phyloP scores from a whole-genome alignment of 2,797 vertebrate species.

The Pitangus sulphuratus region DNA sequence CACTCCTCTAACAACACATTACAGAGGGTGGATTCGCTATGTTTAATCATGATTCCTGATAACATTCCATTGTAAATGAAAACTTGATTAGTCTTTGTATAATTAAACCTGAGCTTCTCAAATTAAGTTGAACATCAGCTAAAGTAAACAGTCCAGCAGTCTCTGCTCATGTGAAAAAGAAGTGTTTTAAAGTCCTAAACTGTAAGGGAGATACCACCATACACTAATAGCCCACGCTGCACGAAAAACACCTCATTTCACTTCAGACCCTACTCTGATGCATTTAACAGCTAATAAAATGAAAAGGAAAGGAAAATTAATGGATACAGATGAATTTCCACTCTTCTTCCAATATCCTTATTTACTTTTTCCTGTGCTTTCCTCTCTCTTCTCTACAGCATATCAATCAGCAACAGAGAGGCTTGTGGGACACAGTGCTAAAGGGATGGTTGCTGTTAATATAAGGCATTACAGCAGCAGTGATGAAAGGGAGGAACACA shows the following conservation, averaged over 20 bases:
- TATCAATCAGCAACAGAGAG: background rate
- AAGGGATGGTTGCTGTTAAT: background rate
- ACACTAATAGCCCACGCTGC: background rate
- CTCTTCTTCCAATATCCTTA: background rate
- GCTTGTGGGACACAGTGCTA: background rate
- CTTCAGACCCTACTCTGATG: conserved; percentile 3
- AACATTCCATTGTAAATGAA: background rate
- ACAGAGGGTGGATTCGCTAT: background rate
- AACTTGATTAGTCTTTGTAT: background rate
- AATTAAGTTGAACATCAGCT: background rate
- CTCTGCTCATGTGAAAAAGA: background rate
- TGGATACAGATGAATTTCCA: background rate
- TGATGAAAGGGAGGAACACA: background rate
- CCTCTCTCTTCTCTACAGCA: background rate
- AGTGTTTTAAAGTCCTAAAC: background rate
- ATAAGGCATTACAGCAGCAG: background rate
- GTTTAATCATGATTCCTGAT: background rate
- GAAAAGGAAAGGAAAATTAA: background rate
- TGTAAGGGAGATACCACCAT: background rate
- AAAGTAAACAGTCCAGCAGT: background rate
- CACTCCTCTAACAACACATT: background rate
- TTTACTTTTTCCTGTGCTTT: background rate
- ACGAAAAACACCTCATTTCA: conserved; percentile 14
- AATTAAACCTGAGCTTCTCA: background rate
- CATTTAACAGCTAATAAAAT: conserved; percentile 54